Evolutionary conservation across 1,140 invertebrate genomes (phyloP).

Genomic region (Leptinotarsa defecta): DNA sequence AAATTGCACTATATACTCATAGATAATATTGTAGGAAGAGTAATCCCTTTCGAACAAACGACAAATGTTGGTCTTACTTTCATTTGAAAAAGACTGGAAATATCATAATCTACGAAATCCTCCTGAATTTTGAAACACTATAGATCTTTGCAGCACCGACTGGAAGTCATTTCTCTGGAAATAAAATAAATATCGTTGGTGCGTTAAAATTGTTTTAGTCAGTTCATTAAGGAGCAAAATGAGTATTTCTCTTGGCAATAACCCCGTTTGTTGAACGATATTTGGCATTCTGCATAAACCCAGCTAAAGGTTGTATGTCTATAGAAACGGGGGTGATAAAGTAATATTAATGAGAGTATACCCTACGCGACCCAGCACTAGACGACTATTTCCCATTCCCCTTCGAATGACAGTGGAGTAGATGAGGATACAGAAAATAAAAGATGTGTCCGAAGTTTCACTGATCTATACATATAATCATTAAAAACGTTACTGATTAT

Average conservation of each 20-base stretch:
- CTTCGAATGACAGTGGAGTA: not conserved
- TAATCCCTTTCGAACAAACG: too few species aligned
- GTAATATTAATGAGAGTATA: constrained; percentile 18
- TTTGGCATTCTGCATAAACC: constrained; percentile 18
- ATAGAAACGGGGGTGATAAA: constrained; percentile 15
- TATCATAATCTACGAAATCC: too few species aligned
- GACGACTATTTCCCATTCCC: not conserved
- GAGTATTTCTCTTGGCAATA: constrained; percentile 10
- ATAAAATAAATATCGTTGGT: constrained; percentile 15
- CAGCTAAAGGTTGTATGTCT: constrained; percentile 5
- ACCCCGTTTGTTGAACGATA: constrained; percentile 21
- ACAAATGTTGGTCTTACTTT: too few species aligned
- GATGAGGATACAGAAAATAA: not conserved
- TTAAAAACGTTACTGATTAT: not conserved
- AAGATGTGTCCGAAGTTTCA: not conserved
- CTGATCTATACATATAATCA: not conserved
- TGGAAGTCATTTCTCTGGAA: constrained; percentile 7
- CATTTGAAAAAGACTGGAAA: too few species aligned
- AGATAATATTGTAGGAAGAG: too few species aligned
- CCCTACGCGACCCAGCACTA: not conserved
- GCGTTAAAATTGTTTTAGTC: constrained; percentile 16
- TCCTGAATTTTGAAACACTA: too few species aligned
- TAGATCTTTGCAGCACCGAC: not conserved
- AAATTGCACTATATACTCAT: too few species aligned
- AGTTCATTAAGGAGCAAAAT: constrained; percentile 20